Evolutionary conservation across 2,797 vertebrate genomes (phyloP), one percentile per base, ranked within the genome.

Genomic region (Sphaeramia orbicularis): DNA sequence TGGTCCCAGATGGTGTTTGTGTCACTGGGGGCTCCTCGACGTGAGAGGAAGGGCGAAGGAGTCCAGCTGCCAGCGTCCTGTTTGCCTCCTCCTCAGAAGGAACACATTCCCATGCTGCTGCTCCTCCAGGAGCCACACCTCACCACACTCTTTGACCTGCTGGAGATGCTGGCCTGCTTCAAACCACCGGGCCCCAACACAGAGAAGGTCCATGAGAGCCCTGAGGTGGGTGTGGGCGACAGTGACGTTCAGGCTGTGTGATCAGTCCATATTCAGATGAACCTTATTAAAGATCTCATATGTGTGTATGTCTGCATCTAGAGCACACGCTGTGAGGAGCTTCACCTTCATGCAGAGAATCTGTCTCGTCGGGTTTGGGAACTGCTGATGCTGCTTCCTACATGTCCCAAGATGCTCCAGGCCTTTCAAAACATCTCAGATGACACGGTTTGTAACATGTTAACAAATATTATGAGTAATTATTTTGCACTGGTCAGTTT

Each of bases 341-440:
- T 99, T 51, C 97, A 99, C 89, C 97, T 99, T 78, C 97, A 99
- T 0, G 98, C 98, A 2, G 98, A 99, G 89, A 99, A 99, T 64
- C 94, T 99, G 52, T 99, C 98, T 27, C 95, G 97, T 1, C 95
- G 98, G 15, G 97, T 99, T 13, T 99, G 98, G 98, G 98, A 99
- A 81, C 92, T 99, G 14, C 91, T 99, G 56, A 99, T 99, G 98
- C 94, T 99, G 67, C 95, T 99, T 59, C 98, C 98, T 55, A 99
- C 98, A 0, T 99, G 98, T 89, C 98, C 98, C 85, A 99, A 97
- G 90, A 99, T 99, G 98, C 91, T 99, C 52, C 97, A 95, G 92
- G 97, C 97, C 65, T 99, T 99, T 92, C 98, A 99, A 91, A 98
- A 94, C 93, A 98, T 99, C 89, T 96, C 96, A 0, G 97, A 99